These are phyloP conservation scores for Archivesica marissinica DNA, from an alignment of 1,140 invertebrate genomes.

Conservation along the genomic window DNA sequence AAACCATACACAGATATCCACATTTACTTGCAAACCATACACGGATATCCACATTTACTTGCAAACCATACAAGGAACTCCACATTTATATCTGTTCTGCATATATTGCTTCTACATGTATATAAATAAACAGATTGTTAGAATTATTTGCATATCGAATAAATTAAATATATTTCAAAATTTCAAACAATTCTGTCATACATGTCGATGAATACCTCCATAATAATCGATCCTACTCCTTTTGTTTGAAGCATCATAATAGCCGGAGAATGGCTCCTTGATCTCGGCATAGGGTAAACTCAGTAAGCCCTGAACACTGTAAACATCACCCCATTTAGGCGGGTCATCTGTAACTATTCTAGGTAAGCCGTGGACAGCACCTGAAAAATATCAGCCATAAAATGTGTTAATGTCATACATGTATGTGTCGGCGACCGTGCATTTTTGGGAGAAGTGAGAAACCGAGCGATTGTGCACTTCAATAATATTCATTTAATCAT, in stretches of 20 bases:
- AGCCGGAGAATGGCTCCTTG: conserved; percentile 92
- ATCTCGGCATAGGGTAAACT: conserved; percentile 97
- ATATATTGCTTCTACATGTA: too few relatives aligned
- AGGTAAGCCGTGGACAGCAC: neutral
- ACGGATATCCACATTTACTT: too few relatives aligned
- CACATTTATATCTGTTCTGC: too few relatives aligned
- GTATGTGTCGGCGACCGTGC: neutral
- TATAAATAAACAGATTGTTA: too few relatives aligned
- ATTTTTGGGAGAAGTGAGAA: neutral
- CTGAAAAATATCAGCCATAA: neutral
- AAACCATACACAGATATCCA: too few relatives aligned
- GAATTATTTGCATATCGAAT: too few relatives aligned
- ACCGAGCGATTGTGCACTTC: neutral
- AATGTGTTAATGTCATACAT: neutral
- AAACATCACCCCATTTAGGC: conserved; percentile 70
- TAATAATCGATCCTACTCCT: conserved; percentile 97
- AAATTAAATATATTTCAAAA: too few relatives aligned
- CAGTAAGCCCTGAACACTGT: conserved; percentile 72
- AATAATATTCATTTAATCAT: neutral
- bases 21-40: too few relatives aligned
- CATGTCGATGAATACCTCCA: conserved; percentile 89
- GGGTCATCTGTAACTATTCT: conserved; percentile 33
- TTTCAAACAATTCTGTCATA: too few relatives aligned
- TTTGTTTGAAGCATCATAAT: conserved; percentile 90
- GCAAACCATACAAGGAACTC: too few relatives aligned